A percentile compares a stretch with the other conserved stretches of the same genome.
Conservation (phyloP, 2,888 invertebrate species). For the Gastracanthus pulcherrimus region DNA sequence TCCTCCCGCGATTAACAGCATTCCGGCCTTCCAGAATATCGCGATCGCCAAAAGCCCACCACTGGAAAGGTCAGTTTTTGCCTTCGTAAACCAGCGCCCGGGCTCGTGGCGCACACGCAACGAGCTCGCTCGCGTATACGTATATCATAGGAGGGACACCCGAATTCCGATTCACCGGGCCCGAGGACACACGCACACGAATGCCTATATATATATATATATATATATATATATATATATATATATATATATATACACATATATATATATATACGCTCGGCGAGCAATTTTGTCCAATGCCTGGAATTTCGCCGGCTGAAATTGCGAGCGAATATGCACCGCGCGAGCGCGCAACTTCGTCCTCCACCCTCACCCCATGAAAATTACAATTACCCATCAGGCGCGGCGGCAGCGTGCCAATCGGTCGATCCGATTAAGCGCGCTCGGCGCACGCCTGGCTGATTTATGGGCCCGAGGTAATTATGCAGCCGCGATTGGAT, state of each 20-base stretch:
- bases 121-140: not conserved
- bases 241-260: not conserved
- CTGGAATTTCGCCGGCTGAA: not conserved
- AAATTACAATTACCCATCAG: not conserved
- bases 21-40: not conserved
- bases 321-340: not conserved
- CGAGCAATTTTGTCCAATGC: conserved; percentile 21
- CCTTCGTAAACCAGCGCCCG: not conserved
- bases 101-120: not conserved
- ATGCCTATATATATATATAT: not conserved
- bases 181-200: not conserved
- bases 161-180: not conserved
- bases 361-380: too few species aligned
- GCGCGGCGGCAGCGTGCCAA: too few species aligned
- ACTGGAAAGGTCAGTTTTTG: conserved; percentile 39
- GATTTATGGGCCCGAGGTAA: conserved; percentile 18
- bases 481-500: not conserved
- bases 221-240: not conserved
- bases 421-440: conserved; percentile 8
- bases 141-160: not conserved
- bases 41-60: not conserved
- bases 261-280: not conserved
- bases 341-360: not conserved
- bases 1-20: too few species aligned
- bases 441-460: not conserved